Evolutionary conservation across 2,113 vertebrate species (phyloP), one percentile per base, ranked within the genome.

Genomic region (Colaptes auratus): DNA sequence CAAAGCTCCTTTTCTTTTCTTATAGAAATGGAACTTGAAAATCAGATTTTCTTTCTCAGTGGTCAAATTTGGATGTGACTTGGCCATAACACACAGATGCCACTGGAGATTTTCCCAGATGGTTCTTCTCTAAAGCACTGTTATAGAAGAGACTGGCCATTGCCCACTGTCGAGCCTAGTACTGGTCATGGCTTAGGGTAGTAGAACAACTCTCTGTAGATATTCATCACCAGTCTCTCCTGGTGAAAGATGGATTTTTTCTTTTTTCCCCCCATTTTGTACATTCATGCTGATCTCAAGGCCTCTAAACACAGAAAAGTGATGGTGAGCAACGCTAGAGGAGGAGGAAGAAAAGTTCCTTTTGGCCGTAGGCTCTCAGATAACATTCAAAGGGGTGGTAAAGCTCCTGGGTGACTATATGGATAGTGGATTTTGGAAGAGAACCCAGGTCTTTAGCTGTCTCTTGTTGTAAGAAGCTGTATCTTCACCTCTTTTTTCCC

Each of bases 1-100:
- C 75, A 93, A 88, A 94, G 72, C 52, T 82, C 39, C 75, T 94
- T 90, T 92, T 91, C 31, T 87, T 82, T 69, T 74, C 85, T 91
- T 60, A 66, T 25, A 35, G 53, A 90, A 90, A 53, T 79, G 67
- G 69, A 70, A 87, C 28, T 92, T 50, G 46, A 70, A 86, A 90
- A 89, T 31, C 30, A 46, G 27, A 27, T 79, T 27, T 71, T 66
- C 52, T 83, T 82, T 71, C 6, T 75, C 15, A 76, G 17, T 65
- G 74, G 90, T 95, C 93, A 86, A 91, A 92, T 90, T 91, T 71
- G 69, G 84, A 2, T 58, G 56, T 72, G 78, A 66, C 66, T 91
- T 65, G 94, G 66, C 89, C 70, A 2, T 58, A 91, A 55, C 1
- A 5, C n/a, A 42, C 2, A 19, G 72, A 61, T 78, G 64, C 69